Conservation (phyloP, 2,797 vertebrate genomes). For the Lutjanus argentimaculatus region DNA sequence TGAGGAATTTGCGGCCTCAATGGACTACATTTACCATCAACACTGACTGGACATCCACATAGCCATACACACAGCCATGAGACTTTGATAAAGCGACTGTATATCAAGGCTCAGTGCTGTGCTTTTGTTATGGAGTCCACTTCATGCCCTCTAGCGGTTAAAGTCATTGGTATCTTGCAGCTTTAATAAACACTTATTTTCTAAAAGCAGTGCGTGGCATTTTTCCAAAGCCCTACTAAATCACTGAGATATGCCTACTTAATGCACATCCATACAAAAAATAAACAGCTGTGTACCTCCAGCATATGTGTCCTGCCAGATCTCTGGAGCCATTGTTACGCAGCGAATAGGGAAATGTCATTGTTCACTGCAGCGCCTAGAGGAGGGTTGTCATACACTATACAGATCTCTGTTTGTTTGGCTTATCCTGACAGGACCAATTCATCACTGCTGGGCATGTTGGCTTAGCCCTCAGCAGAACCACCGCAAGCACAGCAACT, state of each 20-base stretch:
- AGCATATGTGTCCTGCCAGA: constrained; percentile 63
- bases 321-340: constrained; percentile 46
- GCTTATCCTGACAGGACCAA: constrained; percentile 74
- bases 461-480: constrained; percentile 67
- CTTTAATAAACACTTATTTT: constrained; percentile 28
- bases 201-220: constrained; percentile 16
- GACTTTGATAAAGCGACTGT: background rate
- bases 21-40: too few species aligned
- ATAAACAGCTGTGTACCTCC: constrained; percentile 46
- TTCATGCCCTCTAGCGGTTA: constrained; percentile 6
- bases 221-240: constrained; percentile 3
- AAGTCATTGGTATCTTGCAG: background rate
- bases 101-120: background rate
- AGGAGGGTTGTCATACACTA: constrained; percentile 68
- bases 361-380: constrained; percentile 63
- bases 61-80: too few species aligned
- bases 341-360: constrained; percentile 59
- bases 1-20: too few species aligned
- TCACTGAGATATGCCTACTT: constrained; percentile 25
- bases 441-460: constrained; percentile 74
- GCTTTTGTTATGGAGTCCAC: constrained; percentile 5
- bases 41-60: too few species aligned
- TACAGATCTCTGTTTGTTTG: constrained; percentile 78
- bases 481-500: constrained; percentile 63
- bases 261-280: constrained; percentile 29